These are phyloP conservation scores for Xylocampa areola DNA, from an alignment of 2,888 invertebrate species.

Conservation along the genomic window DNA sequence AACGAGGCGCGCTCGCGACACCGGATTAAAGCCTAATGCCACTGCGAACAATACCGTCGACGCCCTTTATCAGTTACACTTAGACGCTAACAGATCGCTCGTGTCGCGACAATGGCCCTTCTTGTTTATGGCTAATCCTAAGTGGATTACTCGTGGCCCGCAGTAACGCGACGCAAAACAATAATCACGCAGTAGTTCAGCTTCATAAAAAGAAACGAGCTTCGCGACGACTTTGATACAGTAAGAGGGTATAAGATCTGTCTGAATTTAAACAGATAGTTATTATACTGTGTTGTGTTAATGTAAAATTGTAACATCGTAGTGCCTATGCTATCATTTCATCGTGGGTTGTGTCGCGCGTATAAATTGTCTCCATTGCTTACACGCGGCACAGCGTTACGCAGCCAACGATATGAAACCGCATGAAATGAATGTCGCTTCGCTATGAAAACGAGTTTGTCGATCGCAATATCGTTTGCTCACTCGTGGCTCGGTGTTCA, in stretches of 20 bases:
- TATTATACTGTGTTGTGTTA: conserved; percentile 42
- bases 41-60: conserved; percentile 83
- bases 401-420: conserved; percentile 57
- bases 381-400: conserved; percentile 50
- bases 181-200: conserved; percentile 51
- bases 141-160: conserved; percentile 83
- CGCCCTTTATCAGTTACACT: conserved; percentile 83
- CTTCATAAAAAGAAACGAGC: conserved; percentile 50
- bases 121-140: conserved; percentile 87
- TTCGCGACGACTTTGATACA: conserved; percentile 41
- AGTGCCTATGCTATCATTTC: conserved; percentile 40
- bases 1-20: conserved; percentile 86
- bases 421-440: conserved; percentile 57
- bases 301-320: conserved; percentile 31
- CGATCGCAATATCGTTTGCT: conserved; percentile 60
- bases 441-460: conserved; percentile 58
- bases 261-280: conserved; percentile 24
- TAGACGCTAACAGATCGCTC: conserved; percentile 86
- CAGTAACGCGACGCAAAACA: conserved; percentile 63
- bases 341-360: conserved; percentile 40
- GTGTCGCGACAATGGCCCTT: conserved; percentile 83
- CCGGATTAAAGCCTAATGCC: conserved; percentile 88
- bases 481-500: conserved; percentile 56
- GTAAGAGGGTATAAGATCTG: conserved; percentile 25
- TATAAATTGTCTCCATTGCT: conserved; percentile 57